These are phyloP conservation scores for Calonectris borealis DNA, from an alignment of 2,113 vertebrate species.

Conservation along the genomic window DNA sequence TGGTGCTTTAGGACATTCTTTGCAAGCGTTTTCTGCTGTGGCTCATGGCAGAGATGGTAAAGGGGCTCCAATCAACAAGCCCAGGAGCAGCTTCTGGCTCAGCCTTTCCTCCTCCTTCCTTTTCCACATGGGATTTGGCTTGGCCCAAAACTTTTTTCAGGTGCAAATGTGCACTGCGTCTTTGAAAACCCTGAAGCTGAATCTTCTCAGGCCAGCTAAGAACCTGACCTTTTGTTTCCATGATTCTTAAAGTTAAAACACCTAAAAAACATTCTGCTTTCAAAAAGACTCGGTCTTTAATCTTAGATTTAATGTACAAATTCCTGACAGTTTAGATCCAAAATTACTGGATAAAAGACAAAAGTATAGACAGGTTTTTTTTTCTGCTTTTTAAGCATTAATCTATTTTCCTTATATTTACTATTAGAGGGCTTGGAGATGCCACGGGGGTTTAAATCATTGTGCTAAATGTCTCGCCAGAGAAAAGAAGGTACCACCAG, in stretches of 20 bases:
- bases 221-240: background rate
- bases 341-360: background rate
- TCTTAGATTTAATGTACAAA: background rate
- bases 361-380: background rate
- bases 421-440: background rate
- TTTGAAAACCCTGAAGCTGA: background rate
- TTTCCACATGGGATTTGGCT: background rate
- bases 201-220: background rate
- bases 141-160: background rate
- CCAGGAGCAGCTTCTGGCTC: background rate
- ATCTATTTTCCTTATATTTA: background rate
- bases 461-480: background rate
- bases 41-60: background rate
- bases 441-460: background rate
- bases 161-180: background rate
- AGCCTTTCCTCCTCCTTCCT: background rate
- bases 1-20: background rate
- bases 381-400: background rate
- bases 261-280: background rate
- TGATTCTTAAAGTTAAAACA: background rate
- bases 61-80: background rate
- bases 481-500: background rate
- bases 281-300: fast-evolving
- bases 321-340: background rate
- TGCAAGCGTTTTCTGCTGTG: background rate